Conservation (phyloP, 2,888 invertebrate species). For the Acronicta leporina region DNA sequence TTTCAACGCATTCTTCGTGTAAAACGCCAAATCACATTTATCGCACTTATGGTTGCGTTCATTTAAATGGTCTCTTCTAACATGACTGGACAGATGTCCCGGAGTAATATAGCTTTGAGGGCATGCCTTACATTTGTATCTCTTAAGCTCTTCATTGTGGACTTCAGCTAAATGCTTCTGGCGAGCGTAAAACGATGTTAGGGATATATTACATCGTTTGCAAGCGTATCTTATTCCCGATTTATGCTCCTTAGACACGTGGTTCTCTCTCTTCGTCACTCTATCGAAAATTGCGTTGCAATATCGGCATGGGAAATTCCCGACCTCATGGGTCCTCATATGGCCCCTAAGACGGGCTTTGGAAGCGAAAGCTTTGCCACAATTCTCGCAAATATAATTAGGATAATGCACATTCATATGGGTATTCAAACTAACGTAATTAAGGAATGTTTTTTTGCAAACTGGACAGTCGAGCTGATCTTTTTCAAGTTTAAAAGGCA, state of each 20-base stretch:
- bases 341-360: conserved; percentile 84
- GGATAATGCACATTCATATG: conserved; percentile 88
- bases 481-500: conserved; percentile 83
- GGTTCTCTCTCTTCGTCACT: conserved; percentile 82
- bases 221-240: conserved; percentile 81
- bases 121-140: conserved; percentile 84
- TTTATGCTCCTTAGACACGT: conserved; percentile 84
- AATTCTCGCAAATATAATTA: conserved; percentile 85
- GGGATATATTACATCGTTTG: conserved; percentile 77
- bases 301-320: conserved; percentile 79
- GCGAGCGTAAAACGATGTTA: conserved; percentile 81
- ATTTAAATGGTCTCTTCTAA: conserved; percentile 80
- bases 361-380: conserved; percentile 88
- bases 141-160: conserved; percentile 82
- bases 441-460: conserved; percentile 79
- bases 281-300: conserved; percentile 80
- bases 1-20: conserved; percentile 86
- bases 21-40: conserved; percentile 87
- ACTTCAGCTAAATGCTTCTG: conserved; percentile 84
- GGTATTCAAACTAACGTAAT: conserved; percentile 81
- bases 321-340: conserved; percentile 86
- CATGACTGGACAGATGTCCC: conserved; percentile 82
- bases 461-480: conserved; percentile 83
- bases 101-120: conserved; percentile 85
- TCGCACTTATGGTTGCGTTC: conserved; percentile 85